Percentiles rank a stretch among this genome's conserved stretches.
Conservation (phyloP, 2,113 vertebrate species). For the Halichoerus grypus region DNA sequence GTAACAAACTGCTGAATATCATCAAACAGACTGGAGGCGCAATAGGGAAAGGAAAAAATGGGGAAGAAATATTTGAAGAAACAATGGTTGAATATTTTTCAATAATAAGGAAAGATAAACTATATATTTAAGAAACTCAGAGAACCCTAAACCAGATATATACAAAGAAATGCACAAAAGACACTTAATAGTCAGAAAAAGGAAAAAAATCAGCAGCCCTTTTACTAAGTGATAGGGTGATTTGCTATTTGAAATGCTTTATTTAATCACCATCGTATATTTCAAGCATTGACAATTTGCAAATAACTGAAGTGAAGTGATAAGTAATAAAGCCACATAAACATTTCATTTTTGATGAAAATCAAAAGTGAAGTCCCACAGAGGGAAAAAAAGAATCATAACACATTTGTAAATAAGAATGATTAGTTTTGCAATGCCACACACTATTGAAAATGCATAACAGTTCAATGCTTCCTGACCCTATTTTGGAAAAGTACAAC, state of each 20-base stretch:
- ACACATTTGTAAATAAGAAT: neutral
- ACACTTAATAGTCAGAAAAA: neutral
- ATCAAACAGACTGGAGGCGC: neutral
- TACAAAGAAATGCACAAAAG: neutral
- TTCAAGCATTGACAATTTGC: slow-evolving; percentile 29
- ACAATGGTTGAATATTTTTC: neutral
- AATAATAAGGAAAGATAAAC: neutral
- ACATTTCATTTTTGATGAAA: slow-evolving; percentile 14
- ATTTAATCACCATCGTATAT: slow-evolving; percentile 21
- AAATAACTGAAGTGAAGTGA: slow-evolving; percentile 24
- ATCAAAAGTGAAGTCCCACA: neutral
- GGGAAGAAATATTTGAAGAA: neutral
- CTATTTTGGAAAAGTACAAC: slow-evolving; percentile 9
- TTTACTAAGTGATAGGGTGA: neutral
- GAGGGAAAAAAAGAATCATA: neutral
- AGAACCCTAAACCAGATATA: neutral
- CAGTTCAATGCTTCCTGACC: neutral
- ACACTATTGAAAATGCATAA: neutral
- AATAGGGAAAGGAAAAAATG: neutral
- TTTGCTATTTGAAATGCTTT: slow-evolving; percentile 27
- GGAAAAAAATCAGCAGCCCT: neutral
- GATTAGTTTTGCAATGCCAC: neutral
- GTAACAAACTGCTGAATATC: neutral
- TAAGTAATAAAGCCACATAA: slow-evolving; percentile 37
- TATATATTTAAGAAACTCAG: neutral